Base-by-base conservation (phyloP, 64 coral and sea anemone species). In the Stichodactyla mertensii region DNA sequence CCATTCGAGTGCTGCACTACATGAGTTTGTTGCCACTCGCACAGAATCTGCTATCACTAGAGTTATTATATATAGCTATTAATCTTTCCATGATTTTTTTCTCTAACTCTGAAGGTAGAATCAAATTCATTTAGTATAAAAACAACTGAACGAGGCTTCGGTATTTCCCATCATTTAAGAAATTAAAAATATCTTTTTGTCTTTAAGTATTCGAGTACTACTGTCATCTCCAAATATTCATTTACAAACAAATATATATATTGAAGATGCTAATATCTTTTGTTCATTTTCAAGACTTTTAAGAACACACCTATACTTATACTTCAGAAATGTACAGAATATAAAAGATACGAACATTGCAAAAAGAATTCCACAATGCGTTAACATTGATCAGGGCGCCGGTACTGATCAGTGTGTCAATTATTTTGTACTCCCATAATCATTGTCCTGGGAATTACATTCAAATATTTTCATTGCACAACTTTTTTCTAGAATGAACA, bases 271-370 rank as follows among this genome's bases (percentile, higher is more conserved):
- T 31, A 14, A 74, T 74, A 74, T 26, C 11, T 74, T 74, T 27
- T n/a, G 7, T 14, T 74, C 24, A 74, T 27, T 74, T 24, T 74
- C 26, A 23, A 74, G 24, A 74, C 24, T 74, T 74, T 28, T 74
- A 74, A 74, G 69, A 74, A 74, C 69, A 74, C 69, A 23, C 69
- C 69, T 74, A 74, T 31, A 74, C 69, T 74, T 11, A 27, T 74
- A 74, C 69, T 31, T 74, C 9, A 8, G 24, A 74, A 74, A 74
- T 74, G 24, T 74, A 74, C 69, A 74, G 69, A 74, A 74, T 74
- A 74, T 74, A 74, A 74, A 74, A 74, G 69, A 74, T 74, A 74
- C 24, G 69, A 74, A 74, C 69, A 74, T 74, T 74, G 69, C 69
- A 74, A 74, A 74, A 74, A 74, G 7, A 74, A 74, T 74, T 74